These are phyloP conservation scores for Aplodontia rufa DNA, from an alignment of 2,113 vertebrate genomes.

Conservation along the genomic window DNA sequence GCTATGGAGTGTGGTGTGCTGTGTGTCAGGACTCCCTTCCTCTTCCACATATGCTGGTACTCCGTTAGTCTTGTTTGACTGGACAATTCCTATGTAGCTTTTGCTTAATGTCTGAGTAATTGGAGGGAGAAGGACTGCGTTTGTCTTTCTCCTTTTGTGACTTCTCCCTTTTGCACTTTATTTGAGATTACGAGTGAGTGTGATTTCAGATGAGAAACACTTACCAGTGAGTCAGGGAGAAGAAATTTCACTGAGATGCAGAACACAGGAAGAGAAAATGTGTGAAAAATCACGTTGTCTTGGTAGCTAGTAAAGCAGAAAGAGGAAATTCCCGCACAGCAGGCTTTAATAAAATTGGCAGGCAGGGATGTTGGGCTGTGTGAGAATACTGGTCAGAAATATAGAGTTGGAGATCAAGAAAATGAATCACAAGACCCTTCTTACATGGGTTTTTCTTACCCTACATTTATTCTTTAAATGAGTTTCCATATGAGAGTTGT, in stretches of 20 bases:
- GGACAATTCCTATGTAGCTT: conserved; percentile 37
- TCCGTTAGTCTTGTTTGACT: conserved; percentile 59
- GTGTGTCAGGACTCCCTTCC: not conserved
- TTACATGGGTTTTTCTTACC: not conserved
- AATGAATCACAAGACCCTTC: not conserved
- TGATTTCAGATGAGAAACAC: conserved; percentile 74
- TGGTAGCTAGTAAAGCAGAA: conserved; percentile 73
- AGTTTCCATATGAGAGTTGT: conserved; percentile 54
- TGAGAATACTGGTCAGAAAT: conserved; percentile 40
- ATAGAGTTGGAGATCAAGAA: not conserved
- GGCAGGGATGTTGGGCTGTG: conserved; percentile 33
- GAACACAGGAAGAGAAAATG: conserved; percentile 77
- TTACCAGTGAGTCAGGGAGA: conserved; percentile 71
- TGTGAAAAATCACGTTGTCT: conserved; percentile 79
- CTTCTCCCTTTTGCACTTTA: conserved; percentile 71
- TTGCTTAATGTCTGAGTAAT: conserved; percentile 62
- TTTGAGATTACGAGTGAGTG: conserved; percentile 67
- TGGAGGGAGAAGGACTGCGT: conserved; percentile 54
- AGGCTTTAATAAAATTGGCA: conserved; percentile 65
- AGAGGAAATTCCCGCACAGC: conserved; percentile 78
- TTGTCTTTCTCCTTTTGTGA: conserved; percentile 58
- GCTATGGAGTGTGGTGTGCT: not conserved
- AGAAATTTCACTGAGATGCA: conserved; percentile 72
- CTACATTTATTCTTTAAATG: conserved; percentile 63
- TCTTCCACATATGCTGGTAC: not conserved